These are phyloP conservation scores for Drosophila repletoides DNA, from an alignment of 1,140 invertebrate genomes.

Conservation along the genomic window DNA sequence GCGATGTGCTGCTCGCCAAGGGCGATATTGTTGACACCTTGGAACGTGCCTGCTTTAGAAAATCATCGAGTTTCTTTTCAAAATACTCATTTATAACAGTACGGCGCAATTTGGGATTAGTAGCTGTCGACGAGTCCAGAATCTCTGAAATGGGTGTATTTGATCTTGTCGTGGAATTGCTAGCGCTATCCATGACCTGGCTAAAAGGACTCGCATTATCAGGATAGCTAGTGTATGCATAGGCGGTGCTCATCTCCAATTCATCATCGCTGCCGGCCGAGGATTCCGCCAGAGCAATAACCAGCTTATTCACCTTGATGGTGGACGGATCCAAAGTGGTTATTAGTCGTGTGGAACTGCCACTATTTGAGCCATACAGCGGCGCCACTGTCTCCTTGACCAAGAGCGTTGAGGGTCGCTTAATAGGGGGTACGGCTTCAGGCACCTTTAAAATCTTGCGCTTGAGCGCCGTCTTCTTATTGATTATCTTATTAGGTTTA, in stretches of 20 bases:
- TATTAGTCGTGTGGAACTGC: conserved; percentile 55
- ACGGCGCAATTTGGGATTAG: conserved; percentile 44
- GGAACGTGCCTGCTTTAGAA: conserved; percentile 64
- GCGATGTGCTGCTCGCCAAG: not conserved
- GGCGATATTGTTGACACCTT: conserved; percentile 24
- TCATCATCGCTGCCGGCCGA: conserved; percentile 66
- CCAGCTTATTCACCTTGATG: conserved; percentile 61
- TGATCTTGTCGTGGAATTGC: conserved; percentile 60
- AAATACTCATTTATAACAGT: conserved; percentile 67
- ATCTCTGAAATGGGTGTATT: conserved; percentile 71
- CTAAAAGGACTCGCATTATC: conserved; percentile 69
- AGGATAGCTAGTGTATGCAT: conserved; percentile 27
- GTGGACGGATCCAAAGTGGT: conserved; percentile 54
- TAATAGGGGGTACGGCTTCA: conserved; percentile 4
- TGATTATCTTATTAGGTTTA: conserved; percentile 78
- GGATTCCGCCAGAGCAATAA: conserved; percentile 58
- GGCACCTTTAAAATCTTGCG: conserved; percentile 35
- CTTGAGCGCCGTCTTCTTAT: conserved; percentile 60
- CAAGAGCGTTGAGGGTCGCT: conserved; percentile 40
- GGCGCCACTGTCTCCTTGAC: conserved; percentile 43
- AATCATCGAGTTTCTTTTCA: conserved; percentile 73
- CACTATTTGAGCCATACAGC: conserved; percentile 4
- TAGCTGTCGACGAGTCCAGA: conserved; percentile 12
- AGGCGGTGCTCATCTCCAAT: conserved; percentile 40
- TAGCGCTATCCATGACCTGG: conserved; percentile 59